Evolutionary conservation across 2,888 invertebrate genomes (phyloP).

Genomic region (Xanthia togata): DNA sequence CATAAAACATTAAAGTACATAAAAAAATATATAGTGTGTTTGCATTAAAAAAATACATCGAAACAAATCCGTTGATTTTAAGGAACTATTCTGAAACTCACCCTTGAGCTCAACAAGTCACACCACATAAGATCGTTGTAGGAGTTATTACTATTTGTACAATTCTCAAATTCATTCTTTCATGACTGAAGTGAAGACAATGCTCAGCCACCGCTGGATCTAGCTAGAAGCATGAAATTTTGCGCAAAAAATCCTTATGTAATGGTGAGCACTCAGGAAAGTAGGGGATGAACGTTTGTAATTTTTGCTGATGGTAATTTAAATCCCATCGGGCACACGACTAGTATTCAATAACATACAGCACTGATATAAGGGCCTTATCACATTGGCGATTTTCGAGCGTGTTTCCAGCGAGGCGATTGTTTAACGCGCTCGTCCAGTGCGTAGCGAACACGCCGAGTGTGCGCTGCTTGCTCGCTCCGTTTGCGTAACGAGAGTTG

Average conservation of each 20-base stretch:
- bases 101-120: background rate
- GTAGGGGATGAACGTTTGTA: background rate
- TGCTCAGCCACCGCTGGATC: background rate
- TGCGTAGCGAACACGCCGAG: too few species aligned
- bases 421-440: too few species aligned
- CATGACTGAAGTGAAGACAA: background rate
- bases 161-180: background rate
- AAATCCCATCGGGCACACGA: background rate
- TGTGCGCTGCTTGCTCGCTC: too few species aligned
- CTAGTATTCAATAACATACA: background rate
- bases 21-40: too few species aligned
- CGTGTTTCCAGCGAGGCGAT: too few species aligned
- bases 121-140: background rate
- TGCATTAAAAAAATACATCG: background rate
- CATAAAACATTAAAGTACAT: background rate
- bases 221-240: background rate
- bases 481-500: too few species aligned
- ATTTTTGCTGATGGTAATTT: background rate
- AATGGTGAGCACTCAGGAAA: background rate
- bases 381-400: too few species aligned
- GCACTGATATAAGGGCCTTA: too few species aligned
- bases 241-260: too few species aligned
- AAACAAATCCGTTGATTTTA: background rate
- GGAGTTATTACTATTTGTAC: background rate
- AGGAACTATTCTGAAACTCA: background rate